A percentile compares a stretch with the other conserved stretches of the same genome.
These are phyloP conservation scores for Aphidius colemani DNA, from an alignment of 2,888 invertebrate species.

Conservation along the genomic window DNA sequence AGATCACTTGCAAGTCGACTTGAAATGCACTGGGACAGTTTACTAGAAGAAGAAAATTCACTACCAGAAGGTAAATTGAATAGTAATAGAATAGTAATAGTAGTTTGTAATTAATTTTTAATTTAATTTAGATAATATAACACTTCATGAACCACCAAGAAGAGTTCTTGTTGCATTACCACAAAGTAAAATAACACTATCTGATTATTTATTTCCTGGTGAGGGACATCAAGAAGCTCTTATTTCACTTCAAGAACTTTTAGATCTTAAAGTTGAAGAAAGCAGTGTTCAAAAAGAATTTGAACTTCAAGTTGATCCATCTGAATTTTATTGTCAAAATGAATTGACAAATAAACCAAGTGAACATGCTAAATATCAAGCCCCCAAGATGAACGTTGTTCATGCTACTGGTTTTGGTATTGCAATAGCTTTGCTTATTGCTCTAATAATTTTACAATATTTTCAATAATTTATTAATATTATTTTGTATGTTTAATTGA, in stretches of 20 bases:
- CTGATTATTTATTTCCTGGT: conserved; percentile 90
- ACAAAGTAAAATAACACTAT: conserved; percentile 70
- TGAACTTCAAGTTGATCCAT: conserved; percentile 74
- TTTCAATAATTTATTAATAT: conserved; percentile 28
- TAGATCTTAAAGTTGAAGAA: conserved; percentile 76
- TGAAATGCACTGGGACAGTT: conserved; percentile 91
- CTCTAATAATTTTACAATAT: conserved; percentile 68
- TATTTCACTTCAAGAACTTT: conserved; percentile 78
- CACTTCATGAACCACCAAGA: conserved; percentile 87
- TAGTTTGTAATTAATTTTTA: too few relatives aligned
- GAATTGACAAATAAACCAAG: conserved; percentile 61
- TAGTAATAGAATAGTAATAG: too few relatives aligned
- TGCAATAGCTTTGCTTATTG: conserved; percentile 67
- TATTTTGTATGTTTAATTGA: conserved; percentile 10
- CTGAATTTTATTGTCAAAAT: conserved; percentile 57
- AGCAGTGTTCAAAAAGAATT: conserved; percentile 73
- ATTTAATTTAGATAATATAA: conserved; percentile 69
- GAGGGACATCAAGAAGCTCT: conserved; percentile 84
- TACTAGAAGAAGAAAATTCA: conserved; percentile 80
- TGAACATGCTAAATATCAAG: conserved; percentile 64
- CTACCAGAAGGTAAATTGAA: conserved; percentile 66
- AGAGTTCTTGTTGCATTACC: conserved; percentile 80
- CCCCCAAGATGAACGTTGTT: conserved; percentile 66
- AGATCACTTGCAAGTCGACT: conserved; percentile 83
- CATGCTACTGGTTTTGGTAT: conserved; percentile 67